Conservation (phyloP, 2,113 vertebrate species). For the Sialia sialis region DNA sequence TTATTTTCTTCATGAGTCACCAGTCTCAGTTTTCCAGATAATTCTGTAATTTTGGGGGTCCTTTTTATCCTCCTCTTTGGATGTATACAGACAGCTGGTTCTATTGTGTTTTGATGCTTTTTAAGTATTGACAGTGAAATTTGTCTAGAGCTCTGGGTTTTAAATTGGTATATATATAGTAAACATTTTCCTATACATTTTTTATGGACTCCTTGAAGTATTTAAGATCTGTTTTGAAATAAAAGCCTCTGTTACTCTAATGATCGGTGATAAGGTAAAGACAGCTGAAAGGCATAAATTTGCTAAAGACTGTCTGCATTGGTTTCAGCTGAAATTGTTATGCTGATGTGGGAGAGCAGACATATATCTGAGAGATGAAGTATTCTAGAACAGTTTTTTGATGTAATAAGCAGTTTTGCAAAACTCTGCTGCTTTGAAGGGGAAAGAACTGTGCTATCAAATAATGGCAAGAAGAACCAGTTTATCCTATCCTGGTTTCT, state of each 20-base stretch:
- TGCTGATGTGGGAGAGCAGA: background rate
- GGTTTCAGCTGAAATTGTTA: background rate
- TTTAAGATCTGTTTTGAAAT: background rate
- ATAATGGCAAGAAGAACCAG: background rate
- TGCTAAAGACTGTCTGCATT: background rate
- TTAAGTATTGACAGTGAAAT: background rate
- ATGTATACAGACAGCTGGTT: background rate
- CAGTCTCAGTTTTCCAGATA: background rate
- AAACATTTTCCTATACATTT: background rate
- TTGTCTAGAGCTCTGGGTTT: background rate
- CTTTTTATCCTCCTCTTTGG: background rate
- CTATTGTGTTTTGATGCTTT: background rate
- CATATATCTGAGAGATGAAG: background rate
- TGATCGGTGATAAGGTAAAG: background rate
- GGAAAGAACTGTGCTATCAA: background rate
- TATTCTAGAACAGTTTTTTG: background rate
- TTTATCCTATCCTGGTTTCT: background rate
- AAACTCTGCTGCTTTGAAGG: background rate
- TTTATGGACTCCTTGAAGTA: background rate
- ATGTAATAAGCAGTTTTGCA: background rate
- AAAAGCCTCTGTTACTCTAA: background rate
- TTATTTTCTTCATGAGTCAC: background rate
- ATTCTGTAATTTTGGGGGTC: background rate
- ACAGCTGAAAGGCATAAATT: background rate
- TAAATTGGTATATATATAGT: background rate